These are phyloP conservation scores for Arvicanthis niloticus DNA, from an alignment of 2,113 vertebrate species.

Conservation along the genomic window DNA sequence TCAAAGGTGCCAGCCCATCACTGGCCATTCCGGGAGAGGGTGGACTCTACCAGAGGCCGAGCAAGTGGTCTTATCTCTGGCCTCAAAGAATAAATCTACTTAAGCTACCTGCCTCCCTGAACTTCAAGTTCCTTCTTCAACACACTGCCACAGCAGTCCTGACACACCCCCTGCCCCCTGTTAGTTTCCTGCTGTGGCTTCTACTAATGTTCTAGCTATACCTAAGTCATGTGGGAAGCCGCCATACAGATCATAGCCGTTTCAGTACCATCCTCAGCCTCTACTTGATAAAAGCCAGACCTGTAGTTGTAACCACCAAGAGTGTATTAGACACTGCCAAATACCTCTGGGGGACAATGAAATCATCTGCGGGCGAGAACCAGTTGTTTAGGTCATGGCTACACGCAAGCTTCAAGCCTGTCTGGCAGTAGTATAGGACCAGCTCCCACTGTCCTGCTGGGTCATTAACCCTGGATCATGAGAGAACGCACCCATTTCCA, in stretches of 20 bases:
- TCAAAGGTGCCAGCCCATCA: background rate
- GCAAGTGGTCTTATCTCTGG: background rate
- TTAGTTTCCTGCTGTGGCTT: background rate
- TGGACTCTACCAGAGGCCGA: background rate
- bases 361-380: background rate
- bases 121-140: background rate
- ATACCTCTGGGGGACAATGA: background rate
- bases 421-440: background rate
- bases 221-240: background rate
- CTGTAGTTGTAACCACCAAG: background rate
- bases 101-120: background rate
- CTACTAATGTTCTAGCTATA: background rate
- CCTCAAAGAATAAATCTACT: background rate
- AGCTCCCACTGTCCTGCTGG: background rate
- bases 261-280: background rate
- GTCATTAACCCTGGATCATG: background rate
- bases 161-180: background rate
- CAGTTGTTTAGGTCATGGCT: background rate
- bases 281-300: background rate
- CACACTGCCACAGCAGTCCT: background rate
- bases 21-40: background rate
- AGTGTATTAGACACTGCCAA: background rate
- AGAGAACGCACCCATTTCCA: background rate
- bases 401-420: background rate
- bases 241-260: background rate